phyloP scores from a whole-genome alignment of 1,140 invertebrate genomes.

The Thereuonema tuberculata region DNA sequence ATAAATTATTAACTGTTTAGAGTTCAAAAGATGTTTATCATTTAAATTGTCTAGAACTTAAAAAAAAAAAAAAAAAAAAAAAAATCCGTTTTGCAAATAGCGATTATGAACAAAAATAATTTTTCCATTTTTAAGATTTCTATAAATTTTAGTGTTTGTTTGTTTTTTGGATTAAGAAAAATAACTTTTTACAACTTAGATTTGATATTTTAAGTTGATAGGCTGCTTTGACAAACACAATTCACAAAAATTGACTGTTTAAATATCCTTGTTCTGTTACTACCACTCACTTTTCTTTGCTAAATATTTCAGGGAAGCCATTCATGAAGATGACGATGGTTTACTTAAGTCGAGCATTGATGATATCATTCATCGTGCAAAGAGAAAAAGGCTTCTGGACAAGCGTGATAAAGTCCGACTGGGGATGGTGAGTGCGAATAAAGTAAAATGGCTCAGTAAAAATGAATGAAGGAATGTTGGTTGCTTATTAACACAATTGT shows the following conservation, averaged over 20 bases:
- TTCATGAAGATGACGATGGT: conserved; percentile 89
- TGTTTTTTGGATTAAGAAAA: background rate
- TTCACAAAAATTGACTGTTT: background rate
- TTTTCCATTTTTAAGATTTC: conserved; percentile 4
- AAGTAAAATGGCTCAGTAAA: too few relatives aligned
- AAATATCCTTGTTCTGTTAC: background rate
- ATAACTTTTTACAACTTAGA: conserved; percentile 7
- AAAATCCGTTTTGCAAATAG: too few relatives aligned
- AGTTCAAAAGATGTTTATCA: too few relatives aligned
- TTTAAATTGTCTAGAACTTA: too few relatives aligned
- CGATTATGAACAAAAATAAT: too few relatives aligned
- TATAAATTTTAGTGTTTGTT: conserved; percentile 10
- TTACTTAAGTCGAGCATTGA: conserved; percentile 73
- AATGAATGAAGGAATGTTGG: too few relatives aligned
- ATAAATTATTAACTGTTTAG: too few relatives aligned
- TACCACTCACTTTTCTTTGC: conserved; percentile 10
- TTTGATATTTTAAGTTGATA: background rate
- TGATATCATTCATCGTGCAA: conserved; percentile 78
- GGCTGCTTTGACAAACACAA: conserved; percentile 6
- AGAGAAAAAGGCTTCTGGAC: conserved; percentile 56
- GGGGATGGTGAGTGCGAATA: conserved; percentile 65
- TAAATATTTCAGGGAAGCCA: conserved; percentile 70
- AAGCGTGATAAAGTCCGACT: conserved; percentile 60
- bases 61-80: too few relatives aligned
- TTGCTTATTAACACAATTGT: too few relatives aligned